Evolutionary conservation across 2,888 invertebrate species (phyloP).

Genomic region (Diarsia dahlii): DNA sequence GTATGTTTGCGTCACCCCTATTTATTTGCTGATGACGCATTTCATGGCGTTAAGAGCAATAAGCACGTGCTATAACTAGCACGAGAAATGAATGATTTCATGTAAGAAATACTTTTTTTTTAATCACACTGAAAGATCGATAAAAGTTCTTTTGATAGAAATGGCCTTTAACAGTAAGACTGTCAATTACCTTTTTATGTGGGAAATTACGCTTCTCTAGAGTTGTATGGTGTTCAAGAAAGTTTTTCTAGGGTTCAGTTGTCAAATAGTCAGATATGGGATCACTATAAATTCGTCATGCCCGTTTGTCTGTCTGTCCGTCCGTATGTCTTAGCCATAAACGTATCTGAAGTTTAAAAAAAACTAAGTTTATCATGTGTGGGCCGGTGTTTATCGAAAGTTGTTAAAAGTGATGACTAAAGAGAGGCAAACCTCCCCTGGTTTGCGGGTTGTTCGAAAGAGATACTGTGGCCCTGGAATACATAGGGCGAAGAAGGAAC

Average conservation of each 20-base stretch:
- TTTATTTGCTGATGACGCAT: slow-evolving; percentile 47
- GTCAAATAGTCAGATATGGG: not conserved
- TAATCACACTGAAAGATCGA: not conserved
- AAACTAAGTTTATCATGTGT: not conserved
- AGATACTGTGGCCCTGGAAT: no score
- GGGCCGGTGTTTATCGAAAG: not conserved
- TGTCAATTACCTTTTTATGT: not conserved
- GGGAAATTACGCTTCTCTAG: not conserved
- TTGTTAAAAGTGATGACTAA: not conserved
- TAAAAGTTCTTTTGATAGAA: not conserved
- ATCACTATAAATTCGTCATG: not conserved
- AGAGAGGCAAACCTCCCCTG: no score
- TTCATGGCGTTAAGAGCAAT: slow-evolving; percentile 26
- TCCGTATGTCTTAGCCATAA: not conserved
- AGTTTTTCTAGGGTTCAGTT: not conserved
- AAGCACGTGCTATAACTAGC: slow-evolving; percentile 13
- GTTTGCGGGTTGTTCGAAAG: no score
- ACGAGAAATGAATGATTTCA: slow-evolving; percentile 9
- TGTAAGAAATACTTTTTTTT: not conserved
- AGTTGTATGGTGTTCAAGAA: not conserved
- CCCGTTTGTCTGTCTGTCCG: not conserved
- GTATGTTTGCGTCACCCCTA: slow-evolving; percentile 28
- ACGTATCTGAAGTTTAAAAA: not conserved
- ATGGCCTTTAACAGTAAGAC: not conserved
- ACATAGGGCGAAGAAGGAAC: no score